Evolutionary conservation across 2,797 vertebrate genomes (phyloP).

Genomic region (Prionace glauca): DNA sequence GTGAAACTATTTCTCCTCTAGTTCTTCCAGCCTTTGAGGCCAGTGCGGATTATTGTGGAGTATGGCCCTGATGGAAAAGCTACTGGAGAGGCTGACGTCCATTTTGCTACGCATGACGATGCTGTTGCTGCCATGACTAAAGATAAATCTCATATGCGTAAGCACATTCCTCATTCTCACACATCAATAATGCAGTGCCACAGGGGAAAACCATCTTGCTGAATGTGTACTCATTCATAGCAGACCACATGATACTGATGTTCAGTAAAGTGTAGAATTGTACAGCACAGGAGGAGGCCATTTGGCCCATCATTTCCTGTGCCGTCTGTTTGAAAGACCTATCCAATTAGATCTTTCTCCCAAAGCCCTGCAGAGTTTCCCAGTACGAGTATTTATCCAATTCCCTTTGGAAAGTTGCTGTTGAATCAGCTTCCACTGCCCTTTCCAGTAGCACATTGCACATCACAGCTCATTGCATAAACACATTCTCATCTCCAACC

Average conservation of each 20-base stretch:
- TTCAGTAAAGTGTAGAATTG: not conserved
- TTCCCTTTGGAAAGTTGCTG: not conserved
- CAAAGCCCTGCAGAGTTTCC: not conserved
- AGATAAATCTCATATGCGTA: constrained; percentile 71
- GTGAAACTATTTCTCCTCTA: constrained; percentile 45
- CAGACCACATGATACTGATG: not conserved
- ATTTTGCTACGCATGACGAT: constrained; percentile 68
- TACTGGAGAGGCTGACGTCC: constrained; percentile 71
- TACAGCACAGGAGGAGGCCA: not conserved
- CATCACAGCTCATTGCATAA: not conserved
- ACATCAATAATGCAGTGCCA: not conserved
- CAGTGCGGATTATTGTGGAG: constrained; percentile 71
- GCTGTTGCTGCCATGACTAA: constrained; percentile 72
- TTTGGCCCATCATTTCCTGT: not conserved
- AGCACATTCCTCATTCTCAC: constrained; percentile 47
- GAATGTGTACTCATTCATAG: not conserved
- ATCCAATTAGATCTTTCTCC: not conserved
- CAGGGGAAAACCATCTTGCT: not conserved
- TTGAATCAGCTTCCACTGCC: not conserved
- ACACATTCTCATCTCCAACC: not conserved
- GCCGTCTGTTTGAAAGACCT: not conserved
- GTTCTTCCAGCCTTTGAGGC: constrained; percentile 78
- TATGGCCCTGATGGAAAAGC: constrained; percentile 64
- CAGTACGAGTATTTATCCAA: not conserved
- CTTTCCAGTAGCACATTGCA: not conserved